Base-by-base conservation (phyloP, 2,888 invertebrate species). In the Polia nebulosa region DNA sequence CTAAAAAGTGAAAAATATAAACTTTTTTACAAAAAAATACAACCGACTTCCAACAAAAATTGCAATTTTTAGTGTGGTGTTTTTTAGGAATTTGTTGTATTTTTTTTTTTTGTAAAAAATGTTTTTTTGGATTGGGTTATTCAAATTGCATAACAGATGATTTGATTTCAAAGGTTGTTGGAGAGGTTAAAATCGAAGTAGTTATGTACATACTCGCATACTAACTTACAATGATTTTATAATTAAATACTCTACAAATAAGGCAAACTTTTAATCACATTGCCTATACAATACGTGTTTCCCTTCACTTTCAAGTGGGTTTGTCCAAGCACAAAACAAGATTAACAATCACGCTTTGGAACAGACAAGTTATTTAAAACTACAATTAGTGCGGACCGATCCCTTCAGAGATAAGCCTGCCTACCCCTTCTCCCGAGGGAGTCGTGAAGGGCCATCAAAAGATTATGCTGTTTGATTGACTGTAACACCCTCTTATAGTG, bases 391-490 rank as follows among this genome's bases (percentile, higher is more conserved):
- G 53, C 2, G 32, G 13, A 1, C 6, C 11, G 73, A 72, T 60
- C 44, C 62, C 72, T 27, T 13, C 20, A 15, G 34, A 47, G 74
- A 62, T 74, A 27, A 62, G 47, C 41, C 20, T 20, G 51, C 51
- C 13, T 11, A 34, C 47, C 72, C 78, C 15, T 57, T 47, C 34
- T 44, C 39, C 27, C 72, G 1, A n/a, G 62, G 45, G 62, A 53
- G 78, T 58, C 51, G 45, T 61, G 52, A 58, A 52, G 58, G 73
- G 73, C 44, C 63, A 78, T 75, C 63, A 59, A 78, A 63, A 59
- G 78, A 75, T 75, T 78, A 75, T 17, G 17, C 34, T 11, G 51
- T 77, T 55, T 72, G 73, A 74, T 74, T 56, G 47, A 55, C 63
- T 59, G 62, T 57, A 78, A 72, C 49, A 55, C 59, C 56, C n/a